phyloP scores from a whole-genome alignment of 2,797 vertebrate genomes.

The Chiroxiphia lanceolata region DNA sequence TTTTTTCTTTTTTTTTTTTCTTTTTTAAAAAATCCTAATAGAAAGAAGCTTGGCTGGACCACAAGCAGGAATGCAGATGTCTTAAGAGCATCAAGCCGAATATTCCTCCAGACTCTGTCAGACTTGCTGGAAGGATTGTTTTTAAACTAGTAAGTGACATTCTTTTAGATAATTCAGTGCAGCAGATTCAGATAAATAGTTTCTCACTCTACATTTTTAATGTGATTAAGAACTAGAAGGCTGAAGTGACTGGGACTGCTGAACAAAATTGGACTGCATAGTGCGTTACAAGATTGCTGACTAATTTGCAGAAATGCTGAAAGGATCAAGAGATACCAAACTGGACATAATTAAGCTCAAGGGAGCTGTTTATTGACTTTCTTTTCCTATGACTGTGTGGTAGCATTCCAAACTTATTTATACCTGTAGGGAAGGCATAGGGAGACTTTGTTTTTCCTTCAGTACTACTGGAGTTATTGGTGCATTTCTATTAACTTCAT shows the following conservation, averaged over 20 bases:
- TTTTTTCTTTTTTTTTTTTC: not conserved
- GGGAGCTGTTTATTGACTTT: not conserved
- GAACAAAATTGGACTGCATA: not conserved
- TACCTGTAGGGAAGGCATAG: not conserved
- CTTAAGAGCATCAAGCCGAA: slow-evolving; percentile 82
- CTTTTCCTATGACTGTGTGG: not conserved
- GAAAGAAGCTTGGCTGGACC: slow-evolving; percentile 88
- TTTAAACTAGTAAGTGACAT: slow-evolving; percentile 84
- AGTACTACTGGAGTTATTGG: not conserved
- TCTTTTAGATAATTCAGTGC: not conserved
- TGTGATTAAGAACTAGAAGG: slow-evolving; percentile 6
- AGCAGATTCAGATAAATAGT: not conserved
- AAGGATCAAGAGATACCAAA: not conserved
- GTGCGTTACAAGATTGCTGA: not conserved
- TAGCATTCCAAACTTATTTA: not conserved
- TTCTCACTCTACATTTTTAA: slow-evolving; percentile 16
- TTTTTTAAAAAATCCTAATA: slow-evolving; percentile 51
- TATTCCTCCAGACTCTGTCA: slow-evolving; percentile 89
- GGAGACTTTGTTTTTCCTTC: not conserved
- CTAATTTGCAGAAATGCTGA: not conserved
- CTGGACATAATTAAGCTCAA: not conserved
- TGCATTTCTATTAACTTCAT: not conserved
- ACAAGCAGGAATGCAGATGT: slow-evolving; percentile 90
- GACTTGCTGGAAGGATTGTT: slow-evolving; percentile 87
- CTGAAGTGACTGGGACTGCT: not conserved